Evolutionary conservation across 2,113 vertebrate genomes (phyloP), one percentile per base, ranked within the genome.

Genomic region (Fregetta grallaria): DNA sequence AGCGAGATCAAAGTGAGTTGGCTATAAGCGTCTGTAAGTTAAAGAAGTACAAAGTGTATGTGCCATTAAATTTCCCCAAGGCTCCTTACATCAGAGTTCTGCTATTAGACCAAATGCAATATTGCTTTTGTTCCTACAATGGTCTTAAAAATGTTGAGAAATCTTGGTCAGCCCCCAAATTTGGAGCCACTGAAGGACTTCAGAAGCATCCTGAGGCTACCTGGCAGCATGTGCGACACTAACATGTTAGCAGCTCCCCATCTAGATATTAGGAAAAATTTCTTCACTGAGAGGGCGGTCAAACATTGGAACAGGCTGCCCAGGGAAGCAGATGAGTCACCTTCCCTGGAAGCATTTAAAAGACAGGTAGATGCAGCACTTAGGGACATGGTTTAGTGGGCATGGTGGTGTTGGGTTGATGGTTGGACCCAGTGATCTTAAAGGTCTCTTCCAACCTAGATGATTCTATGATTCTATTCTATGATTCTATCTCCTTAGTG

Each of bases 181-280:
- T 2, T 56, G 75, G 45, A 88, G 59, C 17, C 34, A 20, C 38
- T 15, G 67, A 36, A 72, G 78, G 61, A 34, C 4, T 50, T 52
- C 11, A 25, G 45, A 18, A 56, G 26, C 55, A 32, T 25, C 22
- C 59, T 3, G 3, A 44, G 42, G 34, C 14, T 15, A 3, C 40
- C 56, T 36, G 74, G 59, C 30, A 78, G 49, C 45, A 15, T 2
- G 7, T 38, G 21, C 20, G 15, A 61, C 45, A 6, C 14, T 1
- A 15, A 25, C 1, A 0, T 0, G 2, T 21, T 10, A 59, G 49
- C 44, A 87, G 15, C 5, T 90, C 53, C 36, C 22, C 42, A 14
- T 6, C n/a, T n/a, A n/a, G n/a, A n/a, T n/a, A n/a, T n/a, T n/a
- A n/a, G n/a, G n/a, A n/a, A n/a, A n/a, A n/a, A n/a, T n/a, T n/a